Evolutionary conservation across 2,888 invertebrate species (phyloP).

Genomic region (Cerceris ruficornis): DNA sequence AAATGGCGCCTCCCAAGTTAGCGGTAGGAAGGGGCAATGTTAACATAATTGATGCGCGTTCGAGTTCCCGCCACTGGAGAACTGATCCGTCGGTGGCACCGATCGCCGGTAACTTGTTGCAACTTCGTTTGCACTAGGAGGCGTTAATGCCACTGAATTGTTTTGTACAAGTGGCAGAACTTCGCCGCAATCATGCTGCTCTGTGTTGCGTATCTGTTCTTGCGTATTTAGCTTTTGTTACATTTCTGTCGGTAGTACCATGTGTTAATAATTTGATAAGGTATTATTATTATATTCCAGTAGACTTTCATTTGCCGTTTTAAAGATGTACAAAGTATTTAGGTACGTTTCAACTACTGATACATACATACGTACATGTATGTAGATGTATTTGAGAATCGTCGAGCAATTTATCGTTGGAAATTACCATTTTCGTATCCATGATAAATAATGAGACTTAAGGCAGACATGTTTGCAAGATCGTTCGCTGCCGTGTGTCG

Average conservation of each 20-base stretch:
- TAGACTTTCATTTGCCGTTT: too few relatives aligned
- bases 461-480: too few relatives aligned
- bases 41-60: constrained; percentile 36
- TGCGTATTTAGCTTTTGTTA: neutral
- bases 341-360: too few relatives aligned
- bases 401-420: too few relatives aligned
- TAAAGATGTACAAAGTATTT: neutral
- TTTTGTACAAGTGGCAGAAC: neutral
- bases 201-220: neutral
- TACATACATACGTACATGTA: neutral
- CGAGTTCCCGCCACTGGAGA: constrained; percentile 42
- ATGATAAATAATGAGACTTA: neutral
- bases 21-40: constrained; percentile 18
- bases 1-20: neutral
- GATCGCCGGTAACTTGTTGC: constrained; percentile 50
- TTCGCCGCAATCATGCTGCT: neutral
- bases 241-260: too few relatives aligned
- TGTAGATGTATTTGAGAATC: too few relatives aligned
- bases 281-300: too few relatives aligned
- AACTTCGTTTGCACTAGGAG: constrained; percentile 33
- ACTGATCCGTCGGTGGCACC: constrained; percentile 34
- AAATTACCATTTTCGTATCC: too few relatives aligned
- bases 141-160: constrained; percentile 26
- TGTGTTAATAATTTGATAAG: too few relatives aligned
- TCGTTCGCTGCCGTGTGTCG: too few relatives aligned